Conservation (phyloP, 37 sponge, comb jelly and placozoan genomes). For the Eunapius fragilis region DNA sequence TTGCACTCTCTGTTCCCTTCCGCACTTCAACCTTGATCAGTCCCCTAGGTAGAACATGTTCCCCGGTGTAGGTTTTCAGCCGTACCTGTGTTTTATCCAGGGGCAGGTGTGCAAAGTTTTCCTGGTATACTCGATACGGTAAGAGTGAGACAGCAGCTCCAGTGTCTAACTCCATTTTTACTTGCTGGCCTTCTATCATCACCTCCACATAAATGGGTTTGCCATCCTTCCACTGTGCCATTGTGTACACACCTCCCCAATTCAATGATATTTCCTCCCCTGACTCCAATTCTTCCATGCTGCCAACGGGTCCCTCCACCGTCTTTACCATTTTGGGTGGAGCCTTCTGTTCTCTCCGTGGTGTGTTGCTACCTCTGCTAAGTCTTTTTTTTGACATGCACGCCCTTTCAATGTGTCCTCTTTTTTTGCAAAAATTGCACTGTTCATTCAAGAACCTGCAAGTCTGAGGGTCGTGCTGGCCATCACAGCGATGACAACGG, state of each 20-base stretch:
- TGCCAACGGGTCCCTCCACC: not conserved
- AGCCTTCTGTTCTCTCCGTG: not conserved
- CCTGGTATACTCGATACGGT: not conserved
- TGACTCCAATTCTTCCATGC: no score
- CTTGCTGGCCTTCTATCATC: not conserved
- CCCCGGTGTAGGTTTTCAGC: slow-evolving; percentile 16
- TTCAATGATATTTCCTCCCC: no score
- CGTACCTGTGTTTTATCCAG: not conserved
- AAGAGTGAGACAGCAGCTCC: slow-evolving; percentile 12
- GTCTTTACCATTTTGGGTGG: not conserved
- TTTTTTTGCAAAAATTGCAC: slow-evolving; percentile 24
- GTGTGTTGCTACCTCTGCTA: not conserved
- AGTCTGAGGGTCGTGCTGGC: not conserved
- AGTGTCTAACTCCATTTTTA: slow-evolving; percentile 6
- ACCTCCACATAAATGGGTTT: not conserved
- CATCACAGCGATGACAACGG: slow-evolving; percentile 37
- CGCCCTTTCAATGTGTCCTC: slow-evolving; percentile 21
- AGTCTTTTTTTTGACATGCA: not conserved
- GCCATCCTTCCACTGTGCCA: no score
- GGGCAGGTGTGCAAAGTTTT: not conserved
- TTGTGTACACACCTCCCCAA: no score
- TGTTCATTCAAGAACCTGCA: slow-evolving; percentile 26
- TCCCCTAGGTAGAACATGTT: not conserved
- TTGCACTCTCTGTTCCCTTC: not conserved
- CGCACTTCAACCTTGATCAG: not conserved